phyloP scores from a whole-genome alignment of 2,797 vertebrate species.

The Danio kyathit region DNA sequence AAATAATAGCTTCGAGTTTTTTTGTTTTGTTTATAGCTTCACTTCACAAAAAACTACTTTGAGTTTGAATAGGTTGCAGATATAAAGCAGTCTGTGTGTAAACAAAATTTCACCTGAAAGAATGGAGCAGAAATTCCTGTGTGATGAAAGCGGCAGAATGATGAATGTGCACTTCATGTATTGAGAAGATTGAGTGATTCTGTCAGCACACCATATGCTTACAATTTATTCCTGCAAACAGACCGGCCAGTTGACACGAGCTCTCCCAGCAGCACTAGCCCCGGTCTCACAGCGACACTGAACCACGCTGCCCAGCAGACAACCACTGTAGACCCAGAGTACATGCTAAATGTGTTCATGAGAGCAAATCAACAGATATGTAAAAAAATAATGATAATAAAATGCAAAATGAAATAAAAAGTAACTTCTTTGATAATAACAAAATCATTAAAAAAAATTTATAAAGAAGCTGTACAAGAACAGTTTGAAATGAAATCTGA shows the following conservation, averaged over 20 bases:
- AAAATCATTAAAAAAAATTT: background rate
- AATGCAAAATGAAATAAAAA: background rate
- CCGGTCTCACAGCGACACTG: constrained; percentile 32
- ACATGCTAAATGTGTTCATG: background rate
- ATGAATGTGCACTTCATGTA: constrained; percentile 87
- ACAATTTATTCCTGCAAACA: constrained; percentile 83
- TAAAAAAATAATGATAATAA: no score
- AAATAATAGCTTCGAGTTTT: background rate
- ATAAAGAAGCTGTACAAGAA: background rate
- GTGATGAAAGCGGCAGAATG: constrained; percentile 84
- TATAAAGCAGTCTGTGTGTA: constrained; percentile 66
- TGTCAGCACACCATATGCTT: constrained; percentile 86
- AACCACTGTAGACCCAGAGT: background rate
- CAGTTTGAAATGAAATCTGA: background rate
- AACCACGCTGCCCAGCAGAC: background rate
- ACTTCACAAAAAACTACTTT: constrained; percentile 58
- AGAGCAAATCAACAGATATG: background rate
- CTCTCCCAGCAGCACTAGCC: constrained; percentile 71
- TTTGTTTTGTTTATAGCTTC: background rate
- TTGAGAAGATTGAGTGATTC: constrained; percentile 86
- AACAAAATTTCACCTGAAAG: constrained; percentile 80
- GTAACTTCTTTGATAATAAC: background rate
- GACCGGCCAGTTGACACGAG: constrained; percentile 79
- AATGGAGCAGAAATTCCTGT: constrained; percentile 81
- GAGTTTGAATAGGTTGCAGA: constrained; percentile 4